phyloP scores from a whole-genome alignment of 2,113 vertebrate genomes.

The cat (Felis catus) region DNA sequence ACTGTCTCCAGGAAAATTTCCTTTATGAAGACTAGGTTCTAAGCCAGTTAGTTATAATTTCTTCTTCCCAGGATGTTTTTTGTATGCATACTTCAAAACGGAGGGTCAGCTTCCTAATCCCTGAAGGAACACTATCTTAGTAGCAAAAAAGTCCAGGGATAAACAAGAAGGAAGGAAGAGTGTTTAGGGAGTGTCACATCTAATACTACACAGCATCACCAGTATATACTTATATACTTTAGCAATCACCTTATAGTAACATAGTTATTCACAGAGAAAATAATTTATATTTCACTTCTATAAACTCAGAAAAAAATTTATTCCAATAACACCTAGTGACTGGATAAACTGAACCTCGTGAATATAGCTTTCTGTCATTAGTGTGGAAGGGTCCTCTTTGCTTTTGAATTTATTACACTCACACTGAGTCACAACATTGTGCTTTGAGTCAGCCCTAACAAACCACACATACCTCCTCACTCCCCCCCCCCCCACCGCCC shows the following conservation, averaged over 20 bases:
- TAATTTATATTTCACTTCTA: background rate
- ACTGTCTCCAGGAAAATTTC: background rate
- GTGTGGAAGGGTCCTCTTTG: background rate
- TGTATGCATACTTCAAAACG: background rate
- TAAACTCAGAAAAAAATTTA: constrained; percentile 8
- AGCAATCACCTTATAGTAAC: background rate
- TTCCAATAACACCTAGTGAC: background rate
- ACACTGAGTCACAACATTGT: background rate
- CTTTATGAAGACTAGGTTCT: background rate
- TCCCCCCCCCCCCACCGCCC: fast-evolving
- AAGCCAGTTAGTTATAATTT: background rate
- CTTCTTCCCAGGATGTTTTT: background rate
- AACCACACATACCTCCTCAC: background rate
- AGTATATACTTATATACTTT: background rate
- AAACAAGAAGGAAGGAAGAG: background rate
- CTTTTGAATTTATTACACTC: constrained; percentile 27
- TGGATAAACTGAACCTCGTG: background rate
- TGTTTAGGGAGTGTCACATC: background rate
- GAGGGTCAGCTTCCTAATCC: background rate
- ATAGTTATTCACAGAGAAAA: constrained; percentile 28
- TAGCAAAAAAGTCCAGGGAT: background rate
- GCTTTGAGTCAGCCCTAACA: background rate
- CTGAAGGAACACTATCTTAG: background rate
- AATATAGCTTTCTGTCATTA: background rate
- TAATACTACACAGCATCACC: background rate